Evolutionary conservation across 2,888 invertebrate species (phyloP), one percentile per base, ranked within the genome.

Genomic region (Ormyrus rosae): DNA sequence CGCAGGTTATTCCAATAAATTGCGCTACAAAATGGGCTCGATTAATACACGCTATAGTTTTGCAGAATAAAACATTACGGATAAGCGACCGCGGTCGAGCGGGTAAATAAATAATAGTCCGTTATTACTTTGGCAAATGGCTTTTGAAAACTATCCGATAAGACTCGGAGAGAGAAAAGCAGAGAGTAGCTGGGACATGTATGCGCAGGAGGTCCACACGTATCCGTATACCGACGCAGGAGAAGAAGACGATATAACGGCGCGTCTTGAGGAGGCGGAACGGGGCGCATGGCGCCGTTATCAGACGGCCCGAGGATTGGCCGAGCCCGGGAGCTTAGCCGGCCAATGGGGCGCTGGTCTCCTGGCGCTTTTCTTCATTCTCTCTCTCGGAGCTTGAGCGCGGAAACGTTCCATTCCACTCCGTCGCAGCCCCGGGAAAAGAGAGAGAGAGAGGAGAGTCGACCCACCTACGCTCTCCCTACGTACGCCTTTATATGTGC

Each of bases 261-360:
- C 80, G 86, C 88, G 88, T 90, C 90, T 90, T 90, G 87, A 88
- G 88, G 89, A 89, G 90, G 90, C 90, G 90, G 88, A 87, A 87
- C 88, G 86, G 82, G 84, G 85, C 86, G 86, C 86, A 87, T 84
- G 87, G 87, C 89, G 84, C 85, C 88, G 89, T 90, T 90, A 90
- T 90, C 90, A 90, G 81, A 85, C 83, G 83, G 85, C 77, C 71
- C 85, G 82, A 80, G 87, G 89, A 89, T 90, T 90, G 90, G 90
- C 84, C 87, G 86, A 87, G 85, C 85, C 85, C 83, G 65, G 81
- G 83, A 81, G 84, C 81, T 83, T 84, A 71, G 78, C 83, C 85
- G 85, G 81, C 90, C 90, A 90, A 90, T 90, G 83, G 86, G 84
- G 85, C 82, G 82, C 87, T 90, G 90, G 90, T 90, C 88, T 89